Evolutionary conservation across 2,797 vertebrate genomes (phyloP).

Genomic region (Gallinago stenura): DNA sequence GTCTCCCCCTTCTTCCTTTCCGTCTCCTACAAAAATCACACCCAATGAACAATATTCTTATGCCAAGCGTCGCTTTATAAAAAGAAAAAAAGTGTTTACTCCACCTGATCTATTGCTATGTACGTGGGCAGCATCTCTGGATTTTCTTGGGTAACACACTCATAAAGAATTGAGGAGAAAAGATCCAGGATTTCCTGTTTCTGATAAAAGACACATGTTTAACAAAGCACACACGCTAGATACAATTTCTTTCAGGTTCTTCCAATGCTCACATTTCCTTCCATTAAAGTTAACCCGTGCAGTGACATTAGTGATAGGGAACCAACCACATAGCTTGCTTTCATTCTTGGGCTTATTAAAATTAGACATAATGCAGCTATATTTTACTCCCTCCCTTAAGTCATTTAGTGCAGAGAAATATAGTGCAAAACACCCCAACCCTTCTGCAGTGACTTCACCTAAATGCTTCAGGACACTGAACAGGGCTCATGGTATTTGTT

Average conservation of each 20-base stretch:
- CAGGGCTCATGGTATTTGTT: background rate
- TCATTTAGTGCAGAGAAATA: background rate
- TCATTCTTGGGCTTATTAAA: background rate
- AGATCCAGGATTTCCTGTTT: conserved; percentile 89
- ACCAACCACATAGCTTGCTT: background rate
- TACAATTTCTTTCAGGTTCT: background rate
- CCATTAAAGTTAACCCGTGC: background rate
- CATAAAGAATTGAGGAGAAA: conserved; percentile 95
- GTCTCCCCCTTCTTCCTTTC: background rate
- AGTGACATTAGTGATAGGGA: background rate
- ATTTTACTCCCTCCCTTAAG: background rate
- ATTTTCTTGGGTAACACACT: conserved; percentile 96
- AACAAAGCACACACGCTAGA: background rate
- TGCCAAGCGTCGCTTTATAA: background rate
- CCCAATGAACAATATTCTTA: background rate
- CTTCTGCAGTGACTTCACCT: background rate
- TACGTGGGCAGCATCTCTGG: conserved; percentile 97
- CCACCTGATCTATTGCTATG: conserved; percentile 96
- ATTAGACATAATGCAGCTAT: background rate
- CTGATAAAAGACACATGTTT: conserved; percentile 64
- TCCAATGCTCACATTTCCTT: background rate
- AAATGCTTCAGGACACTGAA: background rate
- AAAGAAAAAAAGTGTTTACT: background rate
- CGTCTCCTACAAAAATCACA: background rate
- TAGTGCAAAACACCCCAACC: background rate